A percentile compares a stretch with the other conserved stretches of the same genome.
phyloP scores from a whole-genome alignment of 2,888 invertebrate species.

The Stramonita haemastoma region DNA sequence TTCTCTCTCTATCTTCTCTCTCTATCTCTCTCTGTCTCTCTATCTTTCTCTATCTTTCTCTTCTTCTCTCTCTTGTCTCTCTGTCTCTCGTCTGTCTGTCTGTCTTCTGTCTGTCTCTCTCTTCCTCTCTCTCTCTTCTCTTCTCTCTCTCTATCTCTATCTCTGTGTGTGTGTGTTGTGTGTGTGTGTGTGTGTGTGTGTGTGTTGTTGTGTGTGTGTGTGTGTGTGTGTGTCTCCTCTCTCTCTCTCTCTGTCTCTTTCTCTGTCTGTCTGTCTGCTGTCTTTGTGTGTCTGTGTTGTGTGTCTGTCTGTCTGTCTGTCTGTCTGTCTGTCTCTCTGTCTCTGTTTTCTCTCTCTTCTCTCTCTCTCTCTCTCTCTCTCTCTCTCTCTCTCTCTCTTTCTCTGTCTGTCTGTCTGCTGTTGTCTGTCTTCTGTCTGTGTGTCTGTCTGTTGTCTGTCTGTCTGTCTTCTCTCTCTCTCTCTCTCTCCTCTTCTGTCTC shows the following conservation, averaged over 20 bases:
- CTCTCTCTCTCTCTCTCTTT: background rate
- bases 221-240: background rate
- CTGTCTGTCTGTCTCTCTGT: background rate
- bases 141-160: background rate
- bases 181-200: too few relatives aligned
- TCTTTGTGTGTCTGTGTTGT: background rate
- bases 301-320: background rate
- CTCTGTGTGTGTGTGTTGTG: background rate
- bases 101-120: background rate
- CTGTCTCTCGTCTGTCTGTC: background rate
- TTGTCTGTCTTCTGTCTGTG: background rate
- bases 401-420: background rate
- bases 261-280: background rate
- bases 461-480: background rate
- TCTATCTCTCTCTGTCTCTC: background rate
- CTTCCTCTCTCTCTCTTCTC: background rate
- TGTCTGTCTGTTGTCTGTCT: background rate
- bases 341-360: background rate
- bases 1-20: background rate
- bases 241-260: slow-evolving; percentile 1
- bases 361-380: slow-evolving; percentile 3
- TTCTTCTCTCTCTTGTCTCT: background rate
- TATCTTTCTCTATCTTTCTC: background rate
- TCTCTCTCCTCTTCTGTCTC: background rate
- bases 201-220: too few relatives aligned